Base-by-base conservation (phyloP, 2,888 invertebrate genomes). In the Microctonus brassicae region DNA sequence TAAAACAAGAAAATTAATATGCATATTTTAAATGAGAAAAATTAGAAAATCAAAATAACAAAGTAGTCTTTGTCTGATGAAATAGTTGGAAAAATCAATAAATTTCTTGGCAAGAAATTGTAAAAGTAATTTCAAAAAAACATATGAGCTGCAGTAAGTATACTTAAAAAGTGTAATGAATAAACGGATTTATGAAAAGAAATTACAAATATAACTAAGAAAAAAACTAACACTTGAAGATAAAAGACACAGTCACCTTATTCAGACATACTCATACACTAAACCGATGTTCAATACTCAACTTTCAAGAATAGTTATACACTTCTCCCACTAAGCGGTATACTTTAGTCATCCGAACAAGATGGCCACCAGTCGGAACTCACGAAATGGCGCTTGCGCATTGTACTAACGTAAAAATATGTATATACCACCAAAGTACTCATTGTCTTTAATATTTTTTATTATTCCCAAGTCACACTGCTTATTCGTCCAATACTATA, bases 261-360 rank as follows among this genome's bases (percentile, higher is more conserved):
- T 81, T 78, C 80, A 80, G 78, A 76, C 81, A 39, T 39, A 82
- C n/a, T n/a, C n/a, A 79, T 78, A 79, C 79, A 85, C 85, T 85
- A 85, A 83, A 83, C 81, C 81, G 73, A 78, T 80, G 81, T 84
- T 85, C 84, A 83, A 84, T 85, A 84, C 79, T n/a, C n/a, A n/a
- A n/a, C n/a, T n/a, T n/a, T 81, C 76, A 81, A 79, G 84, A 82
- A 84, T 80, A 81, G 83, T 84, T 85, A 84, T 85, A 85, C 84
- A 77, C 82, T 77, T 75, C 80, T 81, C 83, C 82, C 78, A 79
- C 81, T 75, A 75, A 76, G 75, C 36, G 65, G 70, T 70, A 71
- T 64, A 39, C n/a, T 13, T n/a, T 13, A 39, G 39, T 39, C 63
- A 24, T 58, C 67, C 73, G 71, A 69, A 76, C 77, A 77, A 77